Base-by-base conservation (phyloP, 2,113 vertebrate genomes). In the Astur gentilis region DNA sequence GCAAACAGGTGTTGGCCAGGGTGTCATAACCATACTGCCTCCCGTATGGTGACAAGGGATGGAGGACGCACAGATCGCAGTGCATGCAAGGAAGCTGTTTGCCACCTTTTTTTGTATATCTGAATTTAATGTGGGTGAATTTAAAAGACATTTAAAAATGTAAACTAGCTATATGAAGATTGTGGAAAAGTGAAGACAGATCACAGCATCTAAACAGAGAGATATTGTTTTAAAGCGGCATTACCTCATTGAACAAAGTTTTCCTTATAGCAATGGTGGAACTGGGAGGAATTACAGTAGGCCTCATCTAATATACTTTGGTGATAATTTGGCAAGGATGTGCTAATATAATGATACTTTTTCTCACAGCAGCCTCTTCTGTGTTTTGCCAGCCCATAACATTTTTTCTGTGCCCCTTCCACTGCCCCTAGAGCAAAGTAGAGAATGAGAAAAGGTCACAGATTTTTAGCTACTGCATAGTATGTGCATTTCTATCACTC, bases 401-500 rank as follows among this genome's bases (percentile, higher is more conserved):
- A 23, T 9, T 69, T 57, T 60, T 88, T 32, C 25, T 78, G 42
- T 70, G 45, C 16, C 13, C 6, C 7, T 23, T 71, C 12, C 10
- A 23, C 22, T 71, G 31, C 3, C 10, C 25, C 20, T 14, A 67
- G 25, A 57, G 47, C 49, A 77, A 55, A 54, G 54, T 1, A 11
- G 8, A 45, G 47, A 86, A 75, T 27, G 21, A 84, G 25, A 81
- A 89, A 91, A 91, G 7, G 11, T 81, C 69, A 50, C 18, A 87
- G 83, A 90, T 23, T 84, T 83, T 89, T 75, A 95, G 55, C 55
- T 70, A 22, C 34, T 11, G 10, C 9, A 2, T 21, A 75, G 25
- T 62, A n/a, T 38, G 49, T 80, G 81, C 77, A 49, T 92, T 92
- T 82, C 73, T 87, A 64, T 64, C 34, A 21, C 34, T 89, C n/a